These are phyloP conservation scores for Papilio protenor DNA, from an alignment of 2,888 invertebrate genomes.

Conservation along the genomic window DNA sequence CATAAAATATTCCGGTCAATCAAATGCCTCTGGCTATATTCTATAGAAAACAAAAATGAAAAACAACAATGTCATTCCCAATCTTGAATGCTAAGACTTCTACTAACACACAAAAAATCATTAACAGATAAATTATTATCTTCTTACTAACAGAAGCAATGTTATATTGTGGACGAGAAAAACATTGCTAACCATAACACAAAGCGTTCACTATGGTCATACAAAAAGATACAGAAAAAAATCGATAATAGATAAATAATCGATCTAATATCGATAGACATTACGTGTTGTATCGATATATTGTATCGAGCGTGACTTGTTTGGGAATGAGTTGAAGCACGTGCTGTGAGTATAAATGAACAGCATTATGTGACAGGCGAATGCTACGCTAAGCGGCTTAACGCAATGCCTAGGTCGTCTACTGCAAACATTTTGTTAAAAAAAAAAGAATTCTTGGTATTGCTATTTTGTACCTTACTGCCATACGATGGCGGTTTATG, in stretches of 20 bases:
- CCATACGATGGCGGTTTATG: too few relatives aligned
- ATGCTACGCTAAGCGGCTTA: slow-evolving; percentile 35
- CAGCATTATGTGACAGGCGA: slow-evolving; percentile 27
- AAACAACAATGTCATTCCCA: neutral
- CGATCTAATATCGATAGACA: slow-evolving; percentile 40
- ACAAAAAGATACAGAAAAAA: slow-evolving; percentile 24
- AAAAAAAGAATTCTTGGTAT: neutral
- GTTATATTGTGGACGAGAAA: neutral
- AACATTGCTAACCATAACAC: slow-evolving; percentile 18
- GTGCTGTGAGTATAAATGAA: slow-evolving; percentile 59
- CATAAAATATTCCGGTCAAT: slow-evolving; percentile 13
- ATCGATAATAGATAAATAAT: slow-evolving; percentile 34
- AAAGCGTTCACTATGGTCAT: neutral
- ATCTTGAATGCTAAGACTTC: neutral
- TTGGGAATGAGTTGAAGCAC: slow-evolving; percentile 59
- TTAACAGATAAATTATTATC: neutral
- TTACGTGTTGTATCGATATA: slow-evolving; percentile 59
- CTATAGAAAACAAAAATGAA: slow-evolving; percentile 1
- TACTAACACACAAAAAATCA: too few relatives aligned
- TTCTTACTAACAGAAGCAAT: neutral
- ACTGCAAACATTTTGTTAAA: neutral
- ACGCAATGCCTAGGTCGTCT: slow-evolving; percentile 31
- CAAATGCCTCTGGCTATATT: slow-evolving; percentile 5
- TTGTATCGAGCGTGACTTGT: slow-evolving; percentile 60
- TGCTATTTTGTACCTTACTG: too few relatives aligned